A percentile compares a stretch with the other conserved stretches of the same genome.
phyloP scores from a whole-genome alignment of 2,113 vertebrate species.

The Dicerorhinus sumatrensis region DNA sequence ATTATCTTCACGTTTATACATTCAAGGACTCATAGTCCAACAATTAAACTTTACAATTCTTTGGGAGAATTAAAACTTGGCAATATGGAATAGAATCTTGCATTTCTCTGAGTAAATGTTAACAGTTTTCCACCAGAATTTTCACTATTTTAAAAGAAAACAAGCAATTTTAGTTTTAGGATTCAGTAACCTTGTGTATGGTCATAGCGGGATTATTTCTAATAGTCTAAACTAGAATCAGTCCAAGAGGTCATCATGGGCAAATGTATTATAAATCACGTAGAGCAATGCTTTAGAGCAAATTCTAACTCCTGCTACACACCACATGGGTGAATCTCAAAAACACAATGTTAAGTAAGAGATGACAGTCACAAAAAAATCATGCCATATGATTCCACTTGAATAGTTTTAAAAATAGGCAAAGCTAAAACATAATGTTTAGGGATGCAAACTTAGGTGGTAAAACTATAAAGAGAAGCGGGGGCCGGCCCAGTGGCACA shows the following conservation, averaged over 20 bases:
- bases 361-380: neutral
- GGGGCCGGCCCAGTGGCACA: no score
- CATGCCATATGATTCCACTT: neutral
- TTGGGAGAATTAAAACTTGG: neutral
- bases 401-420: neutral
- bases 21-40: neutral
- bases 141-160: conserved; percentile 15
- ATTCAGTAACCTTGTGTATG: neutral
- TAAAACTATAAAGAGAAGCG: neutral
- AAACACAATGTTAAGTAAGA: neutral
- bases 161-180: neutral
- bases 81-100: neutral
- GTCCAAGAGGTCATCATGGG: neutral
- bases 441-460: neutral
- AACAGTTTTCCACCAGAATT: neutral
- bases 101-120: neutral
- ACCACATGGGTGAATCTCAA: neutral
- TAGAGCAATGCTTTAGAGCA: neutral
- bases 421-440: neutral
- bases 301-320: neutral
- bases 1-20: neutral
- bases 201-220: neutral
- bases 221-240: neutral
- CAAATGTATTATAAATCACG: neutral
- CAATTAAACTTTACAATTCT: neutral